These are phyloP conservation scores for Armadillidium nasatum DNA, from an alignment of 1,140 invertebrate genomes.

Conservation along the genomic window DNA sequence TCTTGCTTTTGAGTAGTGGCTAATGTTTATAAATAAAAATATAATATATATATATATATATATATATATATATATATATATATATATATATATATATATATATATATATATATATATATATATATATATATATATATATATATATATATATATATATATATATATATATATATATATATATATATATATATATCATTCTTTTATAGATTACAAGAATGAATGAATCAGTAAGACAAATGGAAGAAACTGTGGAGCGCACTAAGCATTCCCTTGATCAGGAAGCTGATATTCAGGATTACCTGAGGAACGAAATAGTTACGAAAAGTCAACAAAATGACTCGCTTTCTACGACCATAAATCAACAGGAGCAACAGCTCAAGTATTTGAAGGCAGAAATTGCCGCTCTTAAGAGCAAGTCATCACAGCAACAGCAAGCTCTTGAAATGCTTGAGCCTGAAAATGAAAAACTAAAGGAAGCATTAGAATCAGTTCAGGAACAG, in stretches of 20 bases:
- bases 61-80: constrained; percentile 16
- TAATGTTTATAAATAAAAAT: too few species aligned
- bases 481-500: constrained; percentile 25
- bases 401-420: constrained; percentile 27
- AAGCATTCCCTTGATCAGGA: constrained; percentile 29
- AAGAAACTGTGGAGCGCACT: constrained; percentile 21
- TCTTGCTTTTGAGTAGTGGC: too few species aligned
- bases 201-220: constrained; percentile 31
- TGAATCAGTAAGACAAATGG: constrained; percentile 28
- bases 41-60: too few species aligned
- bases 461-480: constrained; percentile 21
- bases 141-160: constrained; percentile 28
- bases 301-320: constrained; percentile 31
- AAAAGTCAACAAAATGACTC: constrained; percentile 32
- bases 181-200: too few species aligned
- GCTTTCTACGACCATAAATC: constrained; percentile 30
- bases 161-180: constrained; percentile 23
- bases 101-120: constrained; percentile 25
- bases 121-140: constrained; percentile 17
- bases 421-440: constrained; percentile 29
- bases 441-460: constrained; percentile 14
- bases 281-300: constrained; percentile 29
- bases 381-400: constrained; percentile 37
- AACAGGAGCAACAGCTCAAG: constrained; percentile 23
- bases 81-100: constrained; percentile 14